A percentile compares a stretch with the other conserved stretches of the same genome.
These are phyloP conservation scores for Sebastes matsubarae DNA, from an alignment of 2,797 vertebrate genomes.

Conservation along the genomic window DNA sequence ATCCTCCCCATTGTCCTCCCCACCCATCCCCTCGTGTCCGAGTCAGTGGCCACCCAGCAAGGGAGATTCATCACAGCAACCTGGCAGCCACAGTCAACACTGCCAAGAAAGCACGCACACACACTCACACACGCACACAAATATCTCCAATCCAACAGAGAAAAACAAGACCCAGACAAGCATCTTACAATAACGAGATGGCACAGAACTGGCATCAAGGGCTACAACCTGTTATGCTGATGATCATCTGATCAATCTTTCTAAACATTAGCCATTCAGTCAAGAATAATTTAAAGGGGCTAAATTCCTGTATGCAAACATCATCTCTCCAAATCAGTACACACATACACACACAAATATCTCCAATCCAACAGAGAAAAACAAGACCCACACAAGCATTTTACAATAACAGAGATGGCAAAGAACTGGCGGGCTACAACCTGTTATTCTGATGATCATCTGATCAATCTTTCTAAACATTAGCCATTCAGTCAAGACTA, in stretches of 20 bases:
- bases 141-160: not conserved
- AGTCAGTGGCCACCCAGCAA: slow-evolving; percentile 65
- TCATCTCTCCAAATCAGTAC: not conserved
- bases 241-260: not conserved
- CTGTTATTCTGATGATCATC: not conserved
- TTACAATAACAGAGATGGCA: too few relatives aligned
- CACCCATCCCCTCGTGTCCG: slow-evolving; percentile 43
- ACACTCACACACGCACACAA: slow-evolving; percentile 5
- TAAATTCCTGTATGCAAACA: not conserved
- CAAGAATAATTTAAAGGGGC: not conserved
- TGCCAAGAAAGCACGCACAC: not conserved
- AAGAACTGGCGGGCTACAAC: not conserved
- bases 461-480: not conserved
- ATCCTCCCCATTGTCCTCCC: slow-evolving; percentile 51
- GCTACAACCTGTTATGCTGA: not conserved
- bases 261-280: not conserved
- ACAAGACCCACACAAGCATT: too few relatives aligned
- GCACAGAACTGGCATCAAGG: not conserved
- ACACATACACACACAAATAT: not conserved
- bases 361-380: not conserved
- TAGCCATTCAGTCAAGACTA: not conserved
- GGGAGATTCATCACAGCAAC: slow-evolving; percentile 66
- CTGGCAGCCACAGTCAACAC: slow-evolving; percentile 46
- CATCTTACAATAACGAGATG: not conserved
- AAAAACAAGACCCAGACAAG: slow-evolving; percentile 20